Percentiles rank a stretch among this genome's conserved stretches.
phyloP scores from a whole-genome alignment of 2,888 invertebrate species.

The Drosophila austrosaltans region DNA sequence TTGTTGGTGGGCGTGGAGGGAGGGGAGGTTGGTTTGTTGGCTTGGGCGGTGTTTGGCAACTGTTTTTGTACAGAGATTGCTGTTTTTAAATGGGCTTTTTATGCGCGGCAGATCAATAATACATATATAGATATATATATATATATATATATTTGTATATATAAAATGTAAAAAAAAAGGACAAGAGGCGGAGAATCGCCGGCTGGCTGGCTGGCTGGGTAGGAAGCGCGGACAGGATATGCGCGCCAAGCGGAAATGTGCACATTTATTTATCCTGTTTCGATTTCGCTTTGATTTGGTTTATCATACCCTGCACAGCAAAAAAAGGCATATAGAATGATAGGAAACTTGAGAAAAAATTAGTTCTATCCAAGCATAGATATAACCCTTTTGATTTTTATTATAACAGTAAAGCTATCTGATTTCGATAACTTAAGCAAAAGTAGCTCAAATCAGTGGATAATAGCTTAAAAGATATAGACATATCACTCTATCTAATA shows the following conservation, averaged over 20 bases:
- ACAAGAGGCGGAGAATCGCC: not conserved
- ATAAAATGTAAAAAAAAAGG: not conserved
- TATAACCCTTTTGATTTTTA: too few species aligned
- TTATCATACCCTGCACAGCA: conserved; percentile 36
- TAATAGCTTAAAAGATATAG: not conserved
- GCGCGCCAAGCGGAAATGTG: conserved; percentile 77
- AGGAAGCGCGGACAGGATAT: conserved; percentile 76
- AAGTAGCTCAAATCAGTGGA: too few species aligned
- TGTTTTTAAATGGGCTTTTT: conserved; percentile 78
- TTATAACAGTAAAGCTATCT: too few species aligned
- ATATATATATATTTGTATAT: not conserved
- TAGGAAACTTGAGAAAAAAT: too few species aligned
- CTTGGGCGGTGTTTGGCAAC: conserved; percentile 21
- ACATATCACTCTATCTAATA: not conserved
- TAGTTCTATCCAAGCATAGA: too few species aligned
- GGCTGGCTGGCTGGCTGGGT: conserved; percentile 40
- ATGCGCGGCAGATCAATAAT: conserved; percentile 80
- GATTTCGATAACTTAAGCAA: too few species aligned
- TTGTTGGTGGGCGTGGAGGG: not conserved
- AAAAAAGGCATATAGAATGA: not conserved
- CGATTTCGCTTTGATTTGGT: conserved; percentile 77
- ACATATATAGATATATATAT: conserved; percentile 56
- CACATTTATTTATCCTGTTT: conserved; percentile 80
- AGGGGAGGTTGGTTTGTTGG: too few species aligned
- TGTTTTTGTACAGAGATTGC: conserved; percentile 49